These are phyloP conservation scores for Salvelinus fontinalis DNA, from an alignment of 2,113 vertebrate genomes.

Conservation along the genomic window DNA sequence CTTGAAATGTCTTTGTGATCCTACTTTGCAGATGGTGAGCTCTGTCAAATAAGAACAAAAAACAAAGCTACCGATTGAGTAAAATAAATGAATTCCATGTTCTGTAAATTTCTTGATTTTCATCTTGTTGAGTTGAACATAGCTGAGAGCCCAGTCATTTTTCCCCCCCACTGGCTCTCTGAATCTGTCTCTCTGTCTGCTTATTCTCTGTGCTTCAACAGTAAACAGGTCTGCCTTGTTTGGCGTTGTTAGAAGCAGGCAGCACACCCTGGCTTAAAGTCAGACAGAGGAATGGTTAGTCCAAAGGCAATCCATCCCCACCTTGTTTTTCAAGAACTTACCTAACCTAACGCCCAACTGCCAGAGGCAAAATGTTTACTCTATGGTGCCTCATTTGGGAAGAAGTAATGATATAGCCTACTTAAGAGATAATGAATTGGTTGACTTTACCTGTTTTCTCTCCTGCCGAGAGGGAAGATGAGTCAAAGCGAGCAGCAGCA, in stretches of 20 bases:
- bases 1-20: background rate
- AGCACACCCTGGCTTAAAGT: constrained; percentile 29
- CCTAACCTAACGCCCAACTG: background rate
- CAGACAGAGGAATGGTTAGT: constrained; percentile 6
- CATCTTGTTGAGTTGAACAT: background rate
- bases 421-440: background rate
- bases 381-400: background rate
- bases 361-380: background rate
- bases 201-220: background rate
- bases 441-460: constrained; percentile 15
- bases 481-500: constrained; percentile 81
- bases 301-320: background rate
- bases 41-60: background rate
- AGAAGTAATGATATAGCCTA: background rate
- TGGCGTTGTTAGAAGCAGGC: constrained; percentile 19
- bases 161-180: no score
- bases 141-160: no score
- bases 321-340: background rate
- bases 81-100: background rate
- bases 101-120: no score
- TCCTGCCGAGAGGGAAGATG: constrained; percentile 77
- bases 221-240: constrained; percentile 75
- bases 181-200: background rate
- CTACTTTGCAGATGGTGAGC: background rate
- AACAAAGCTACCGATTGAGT: background rate